Percentiles rank a stretch among this genome's conserved stretches.
Evolutionary conservation across 2,797 vertebrate species (phyloP).

Genomic region (Rousettus madagascariensis): DNA sequence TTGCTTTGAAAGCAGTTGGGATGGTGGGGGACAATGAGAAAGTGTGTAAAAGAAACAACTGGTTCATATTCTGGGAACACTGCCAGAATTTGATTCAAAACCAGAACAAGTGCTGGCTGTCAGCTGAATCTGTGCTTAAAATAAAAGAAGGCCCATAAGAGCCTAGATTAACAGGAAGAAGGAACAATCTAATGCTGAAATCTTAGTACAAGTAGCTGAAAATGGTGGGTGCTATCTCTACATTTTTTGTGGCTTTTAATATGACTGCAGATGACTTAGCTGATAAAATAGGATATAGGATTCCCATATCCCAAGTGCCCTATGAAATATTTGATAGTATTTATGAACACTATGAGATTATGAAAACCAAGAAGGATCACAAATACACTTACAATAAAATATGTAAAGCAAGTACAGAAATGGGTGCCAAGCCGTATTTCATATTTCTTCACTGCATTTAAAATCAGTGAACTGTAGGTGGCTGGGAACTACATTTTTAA

Average conservation of each 20-base stretch:
- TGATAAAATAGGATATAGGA: background rate
- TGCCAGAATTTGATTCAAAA: constrained; percentile 77
- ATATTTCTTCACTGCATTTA: background rate
- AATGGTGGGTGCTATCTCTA: constrained; percentile 6
- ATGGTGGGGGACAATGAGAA: constrained; percentile 67
- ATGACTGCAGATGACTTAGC: background rate
- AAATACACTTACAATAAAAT: background rate
- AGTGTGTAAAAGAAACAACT: constrained; percentile 76
- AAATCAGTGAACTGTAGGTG: background rate
- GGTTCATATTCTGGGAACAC: constrained; percentile 78
- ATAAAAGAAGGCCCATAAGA: constrained; percentile 77
- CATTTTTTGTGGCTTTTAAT: constrained; percentile 36
- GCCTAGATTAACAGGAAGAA: constrained; percentile 76
- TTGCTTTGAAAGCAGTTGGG: constrained; percentile 68
- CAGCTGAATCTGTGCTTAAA: constrained; percentile 78
- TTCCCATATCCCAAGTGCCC: background rate
- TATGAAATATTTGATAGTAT: constrained; percentile 3
- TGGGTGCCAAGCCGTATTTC: background rate
- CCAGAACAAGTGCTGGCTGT: constrained; percentile 80
- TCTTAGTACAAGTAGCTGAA: constrained; percentile 54
- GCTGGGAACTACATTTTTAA: background rate
- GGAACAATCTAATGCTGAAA: constrained; percentile 43
- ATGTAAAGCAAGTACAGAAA: constrained; percentile 22
- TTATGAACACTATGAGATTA: constrained; percentile 30
- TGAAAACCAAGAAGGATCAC: background rate